Evolutionary conservation across 2,888 invertebrate genomes (phyloP).

Genomic region (Aphodius granarius): DNA sequence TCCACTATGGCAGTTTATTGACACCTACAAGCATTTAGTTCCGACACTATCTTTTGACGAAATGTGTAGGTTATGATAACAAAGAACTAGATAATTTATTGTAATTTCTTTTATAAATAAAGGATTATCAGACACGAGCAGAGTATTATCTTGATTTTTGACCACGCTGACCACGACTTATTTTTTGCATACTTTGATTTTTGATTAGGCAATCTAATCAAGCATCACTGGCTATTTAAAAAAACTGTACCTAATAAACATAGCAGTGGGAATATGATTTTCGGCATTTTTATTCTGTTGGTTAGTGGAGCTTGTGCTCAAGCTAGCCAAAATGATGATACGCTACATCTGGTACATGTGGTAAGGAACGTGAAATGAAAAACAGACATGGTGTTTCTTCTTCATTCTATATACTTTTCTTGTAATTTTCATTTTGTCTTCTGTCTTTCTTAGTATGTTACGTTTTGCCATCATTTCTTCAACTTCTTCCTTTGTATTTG

Average conservation of each 20-base stretch:
- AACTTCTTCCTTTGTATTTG: no score
- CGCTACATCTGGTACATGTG: conserved; percentile 4
- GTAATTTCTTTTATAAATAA: not conserved
- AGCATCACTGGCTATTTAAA: not conserved
- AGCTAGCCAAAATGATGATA: not conserved
- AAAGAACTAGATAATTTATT: no score
- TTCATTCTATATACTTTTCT: no score
- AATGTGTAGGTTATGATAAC: conserved; percentile 22
- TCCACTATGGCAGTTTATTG: conserved; percentile 33
- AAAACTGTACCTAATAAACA: not conserved
- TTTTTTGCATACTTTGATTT: not conserved
- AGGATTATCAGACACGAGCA: not conserved
- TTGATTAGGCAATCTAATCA: not conserved
- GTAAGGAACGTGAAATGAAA: conserved; percentile 11
- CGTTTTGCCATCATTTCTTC: no score
- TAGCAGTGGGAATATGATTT: not conserved
- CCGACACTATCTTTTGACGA: conserved; percentile 25
- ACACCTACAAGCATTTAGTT: conserved; percentile 26
- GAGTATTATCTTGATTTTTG: not conserved
- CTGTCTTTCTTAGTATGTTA: no score
- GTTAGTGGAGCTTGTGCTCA: not conserved
- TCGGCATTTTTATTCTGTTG: not conserved
- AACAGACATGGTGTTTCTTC: no score
- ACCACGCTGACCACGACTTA: not conserved
- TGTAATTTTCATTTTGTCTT: no score